Evolutionary conservation across 2,113 vertebrate genomes (phyloP).

Genomic region (Columba livia): DNA sequence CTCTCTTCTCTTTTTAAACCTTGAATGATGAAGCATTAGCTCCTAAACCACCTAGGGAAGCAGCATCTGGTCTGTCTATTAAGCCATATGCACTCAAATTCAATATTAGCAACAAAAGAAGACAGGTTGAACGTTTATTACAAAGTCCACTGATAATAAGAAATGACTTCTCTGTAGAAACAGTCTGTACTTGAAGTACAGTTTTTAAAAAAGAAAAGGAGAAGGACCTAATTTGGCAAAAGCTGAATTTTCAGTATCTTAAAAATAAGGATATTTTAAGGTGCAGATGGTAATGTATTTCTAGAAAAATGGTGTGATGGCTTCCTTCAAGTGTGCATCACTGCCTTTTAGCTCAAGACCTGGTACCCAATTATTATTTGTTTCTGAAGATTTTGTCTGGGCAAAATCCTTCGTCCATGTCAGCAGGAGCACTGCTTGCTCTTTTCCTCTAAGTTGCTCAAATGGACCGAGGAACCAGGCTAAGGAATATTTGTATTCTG

Average conservation of each 20-base stretch:
- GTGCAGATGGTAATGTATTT: not conserved
- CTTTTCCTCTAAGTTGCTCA: not conserved
- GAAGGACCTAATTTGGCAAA: not conserved
- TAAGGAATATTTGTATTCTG: not conserved
- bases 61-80: slow-evolving; percentile 32
- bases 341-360: not conserved
- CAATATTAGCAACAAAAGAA: slow-evolving; percentile 29
- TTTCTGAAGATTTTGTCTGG: not conserved
- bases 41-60: slow-evolving; percentile 49
- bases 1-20: not conserved
- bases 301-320: not conserved
- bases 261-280: not conserved
- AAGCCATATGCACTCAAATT: slow-evolving; percentile 50
- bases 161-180: slow-evolving; percentile 1
- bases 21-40: slow-evolving; percentile 45
- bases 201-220: not conserved
- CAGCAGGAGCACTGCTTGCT: not conserved
- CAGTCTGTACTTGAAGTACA: not conserved
- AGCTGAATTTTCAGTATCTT: not conserved
- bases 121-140: slow-evolving; percentile 42
- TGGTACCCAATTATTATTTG: not conserved
- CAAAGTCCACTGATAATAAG: slow-evolving; percentile 19
- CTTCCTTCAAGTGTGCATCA: not conserved
- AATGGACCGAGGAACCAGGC: not conserved
- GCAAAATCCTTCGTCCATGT: not conserved